Percentiles rank a stretch among this genome's conserved stretches.
Evolutionary conservation across 2,888 invertebrate genomes (phyloP).

Genomic region (Xylota sylvarum): DNA sequence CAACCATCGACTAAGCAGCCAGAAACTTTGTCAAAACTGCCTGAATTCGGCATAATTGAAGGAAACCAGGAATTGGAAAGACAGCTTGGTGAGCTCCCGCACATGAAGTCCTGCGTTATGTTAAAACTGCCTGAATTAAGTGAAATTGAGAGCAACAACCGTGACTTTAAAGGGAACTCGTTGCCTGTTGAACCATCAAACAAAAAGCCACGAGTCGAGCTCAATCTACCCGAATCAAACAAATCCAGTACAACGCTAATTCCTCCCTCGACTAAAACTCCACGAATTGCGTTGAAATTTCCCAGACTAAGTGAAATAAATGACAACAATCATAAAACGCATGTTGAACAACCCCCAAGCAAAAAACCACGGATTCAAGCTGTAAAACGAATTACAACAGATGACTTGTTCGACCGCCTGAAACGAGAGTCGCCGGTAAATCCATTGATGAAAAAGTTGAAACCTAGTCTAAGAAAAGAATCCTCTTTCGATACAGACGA

Average conservation of each 20-base stretch:
- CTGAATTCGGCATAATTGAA: background rate
- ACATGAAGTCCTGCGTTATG: background rate
- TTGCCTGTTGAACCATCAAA: background rate
- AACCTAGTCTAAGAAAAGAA: background rate
- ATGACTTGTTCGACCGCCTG: slow-evolving; percentile 56
- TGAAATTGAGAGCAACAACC: background rate
- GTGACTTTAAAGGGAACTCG: background rate
- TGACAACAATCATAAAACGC: no score
- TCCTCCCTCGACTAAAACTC: background rate
- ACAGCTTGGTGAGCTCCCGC: background rate
- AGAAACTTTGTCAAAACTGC: background rate
- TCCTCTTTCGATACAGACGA: slow-evolving; percentile 14
- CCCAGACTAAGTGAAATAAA: no score
- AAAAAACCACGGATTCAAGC: background rate
- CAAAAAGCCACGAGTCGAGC: background rate
- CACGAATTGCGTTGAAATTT: no score
- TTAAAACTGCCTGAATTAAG: background rate
- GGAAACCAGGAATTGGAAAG: background rate
- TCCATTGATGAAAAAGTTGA: slow-evolving; percentile 24
- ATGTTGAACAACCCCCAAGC: background rate
- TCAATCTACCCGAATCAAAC: background rate
- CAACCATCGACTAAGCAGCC: background rate
- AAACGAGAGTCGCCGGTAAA: slow-evolving; percentile 56
- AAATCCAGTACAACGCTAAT: no score
- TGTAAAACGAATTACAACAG: background rate